These are phyloP conservation scores for Aphelenchoides bicaudatus DNA, from an alignment of 2,888 invertebrate species.

Conservation along the genomic window DNA sequence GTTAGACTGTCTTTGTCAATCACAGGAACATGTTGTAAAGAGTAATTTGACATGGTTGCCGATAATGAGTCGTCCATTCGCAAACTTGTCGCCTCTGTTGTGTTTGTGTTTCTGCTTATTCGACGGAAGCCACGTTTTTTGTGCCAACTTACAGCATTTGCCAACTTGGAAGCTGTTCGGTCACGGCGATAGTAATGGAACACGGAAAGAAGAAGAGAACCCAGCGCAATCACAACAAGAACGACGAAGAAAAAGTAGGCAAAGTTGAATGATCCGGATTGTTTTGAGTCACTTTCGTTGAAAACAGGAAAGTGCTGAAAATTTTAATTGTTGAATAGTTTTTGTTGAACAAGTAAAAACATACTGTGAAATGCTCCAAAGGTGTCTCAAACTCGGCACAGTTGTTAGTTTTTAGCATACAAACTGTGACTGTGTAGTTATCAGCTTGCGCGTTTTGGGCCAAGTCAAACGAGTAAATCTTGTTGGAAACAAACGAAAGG, in stretches of 20 bases:
- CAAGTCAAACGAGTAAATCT: conserved; percentile 35
- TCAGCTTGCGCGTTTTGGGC: conserved; percentile 24
- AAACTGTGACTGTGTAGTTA: conserved; percentile 30
- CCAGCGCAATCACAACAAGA: conserved; percentile 15
- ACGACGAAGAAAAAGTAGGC: conserved; percentile 23
- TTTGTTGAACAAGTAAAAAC: not conserved
- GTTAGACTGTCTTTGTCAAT: conserved; percentile 45
- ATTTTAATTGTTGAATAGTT: not conserved
- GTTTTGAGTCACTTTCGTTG: not conserved
- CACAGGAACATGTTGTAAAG: conserved; percentile 38
- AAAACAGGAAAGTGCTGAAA: not conserved
- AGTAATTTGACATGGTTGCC: conserved; percentile 25
- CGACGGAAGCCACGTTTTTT: conserved; percentile 25
- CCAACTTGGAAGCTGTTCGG: conserved; percentile 11
- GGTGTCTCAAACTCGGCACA: not conserved
- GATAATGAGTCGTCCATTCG: not conserved
- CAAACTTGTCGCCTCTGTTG: conserved; percentile 38
- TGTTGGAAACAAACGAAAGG: conserved; percentile 37
- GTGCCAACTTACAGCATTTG: conserved; percentile 24
- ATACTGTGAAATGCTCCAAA: not conserved
- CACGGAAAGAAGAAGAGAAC: not conserved
- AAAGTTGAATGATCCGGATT: not conserved
- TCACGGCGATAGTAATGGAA: conserved; percentile 14
- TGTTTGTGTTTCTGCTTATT: conserved; percentile 36
- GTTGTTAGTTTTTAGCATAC: conserved; percentile 16